Evolutionary conservation across 2,888 invertebrate species (phyloP).

Genomic region (Acanthosoma haemorrhoidale): DNA sequence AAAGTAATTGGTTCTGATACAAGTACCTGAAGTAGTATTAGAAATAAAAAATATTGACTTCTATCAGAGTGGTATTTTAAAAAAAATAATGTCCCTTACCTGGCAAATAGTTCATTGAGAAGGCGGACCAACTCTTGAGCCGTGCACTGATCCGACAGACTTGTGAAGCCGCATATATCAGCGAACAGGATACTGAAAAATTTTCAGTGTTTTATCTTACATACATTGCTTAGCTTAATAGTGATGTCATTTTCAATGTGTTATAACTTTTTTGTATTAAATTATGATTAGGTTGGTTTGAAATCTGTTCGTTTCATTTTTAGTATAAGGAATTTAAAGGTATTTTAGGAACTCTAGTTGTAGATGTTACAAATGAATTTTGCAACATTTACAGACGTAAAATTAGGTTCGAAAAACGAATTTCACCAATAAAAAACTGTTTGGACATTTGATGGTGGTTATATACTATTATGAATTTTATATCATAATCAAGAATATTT

Average conservation of each 20-base stretch:
- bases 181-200: slow-evolving; percentile 77
- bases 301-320: neutral
- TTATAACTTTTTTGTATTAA: neutral
- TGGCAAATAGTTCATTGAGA: slow-evolving; percentile 82
- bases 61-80: too few relatives aligned
- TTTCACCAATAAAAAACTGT: too few relatives aligned
- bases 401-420: too few relatives aligned
- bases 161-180: slow-evolving; percentile 89
- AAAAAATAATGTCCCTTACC: slow-evolving; percentile 50
- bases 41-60: too few relatives aligned
- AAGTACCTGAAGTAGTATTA: neutral
- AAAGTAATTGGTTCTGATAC: too few relatives aligned
- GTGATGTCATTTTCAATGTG: neutral
- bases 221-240: neutral
- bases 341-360: too few relatives aligned
- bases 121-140: slow-evolving; percentile 85
- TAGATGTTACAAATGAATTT: too few relatives aligned
- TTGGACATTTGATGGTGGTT: too few relatives aligned
- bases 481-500: too few relatives aligned
- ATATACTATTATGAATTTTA: too few relatives aligned
- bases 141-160: slow-evolving; percentile 84
- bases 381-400: too few relatives aligned
- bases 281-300: neutral
- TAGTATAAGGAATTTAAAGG: too few relatives aligned
- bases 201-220: neutral